Evolutionary conservation across 2,888 invertebrate genomes (phyloP), one percentile per base, ranked within the genome.

Genomic region (Eudasyphora cyanicolor): DNA sequence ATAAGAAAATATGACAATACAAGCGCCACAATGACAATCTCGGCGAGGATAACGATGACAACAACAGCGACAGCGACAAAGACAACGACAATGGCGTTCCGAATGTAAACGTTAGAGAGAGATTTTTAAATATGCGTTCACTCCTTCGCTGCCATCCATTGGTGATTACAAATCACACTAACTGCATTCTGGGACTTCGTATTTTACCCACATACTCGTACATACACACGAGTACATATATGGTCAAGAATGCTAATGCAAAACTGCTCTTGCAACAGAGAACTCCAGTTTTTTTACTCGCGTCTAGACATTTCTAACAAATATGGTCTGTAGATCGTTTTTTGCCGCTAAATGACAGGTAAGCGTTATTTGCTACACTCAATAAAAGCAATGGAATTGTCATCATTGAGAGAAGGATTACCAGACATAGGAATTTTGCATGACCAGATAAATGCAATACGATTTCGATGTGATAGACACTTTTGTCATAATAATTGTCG

Each of bases 21-120:
- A 84, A 84, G 81, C 84, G 84, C 84, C 84, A 81, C 81, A 77
- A 77, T 80, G 14, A 21, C 45, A 38, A 73, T 78, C 45, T 29
- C 24, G 54, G 75, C 10, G 45, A 45, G 3, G 45, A 45, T 14
- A 2, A 45, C n/a, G 45, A 45, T 45, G 45, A 45, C 12, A 14
- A 45, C 12, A 14, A 45, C 12, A 12, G n/a, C 12, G 45, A 12
- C 12, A 14, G n/a, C 12, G 45, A 12, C 10, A 10, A 35, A 7
- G 35, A 45, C 57, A n/a, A 12, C 27, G 27, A 24, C 14, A 29
- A 32, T 42, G 81, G 69, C 67, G 73, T 78, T 78, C 78, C 81
- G 73, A 84, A 81, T 84, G 38, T 35, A 21, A 42, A 17, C 42
- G 67, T 67, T 17, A 81, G 38, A 80, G 79, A 10, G 14, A 42